phyloP scores from a whole-genome alignment of 2,113 vertebrate genomes.

The Rallus limicola region DNA sequence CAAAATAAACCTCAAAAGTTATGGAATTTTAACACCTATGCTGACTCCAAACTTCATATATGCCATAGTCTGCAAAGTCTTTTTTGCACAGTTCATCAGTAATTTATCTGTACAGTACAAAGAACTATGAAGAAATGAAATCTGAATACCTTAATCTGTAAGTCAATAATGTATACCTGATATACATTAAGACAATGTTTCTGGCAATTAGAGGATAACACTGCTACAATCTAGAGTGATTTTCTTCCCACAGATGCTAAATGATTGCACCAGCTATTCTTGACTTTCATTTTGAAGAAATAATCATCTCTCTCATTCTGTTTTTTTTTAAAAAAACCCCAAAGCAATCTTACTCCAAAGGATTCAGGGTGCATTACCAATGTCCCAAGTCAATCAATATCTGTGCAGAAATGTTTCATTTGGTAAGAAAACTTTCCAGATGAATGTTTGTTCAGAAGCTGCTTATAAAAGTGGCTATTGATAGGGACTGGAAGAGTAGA shows the following conservation, averaged over 20 bases:
- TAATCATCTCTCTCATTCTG: not conserved
- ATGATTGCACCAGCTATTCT: not conserved
- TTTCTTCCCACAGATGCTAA: not conserved
- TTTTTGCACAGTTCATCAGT: conserved; percentile 13
- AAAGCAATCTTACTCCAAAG: not conserved
- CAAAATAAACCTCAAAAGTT: not conserved
- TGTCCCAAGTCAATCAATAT: not conserved
- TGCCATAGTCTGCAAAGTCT: not conserved
- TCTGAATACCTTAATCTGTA: not conserved
- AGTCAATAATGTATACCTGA: not conserved
- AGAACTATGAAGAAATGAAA: not conserved
- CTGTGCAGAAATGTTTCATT: not conserved
- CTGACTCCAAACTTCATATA: not conserved
- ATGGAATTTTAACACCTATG: not conserved
- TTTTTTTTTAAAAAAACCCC: not conserved
- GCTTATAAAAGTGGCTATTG: conserved; percentile 34
- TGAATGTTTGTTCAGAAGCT: conserved; percentile 22
- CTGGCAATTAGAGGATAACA: not conserved
- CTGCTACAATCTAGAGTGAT: not conserved
- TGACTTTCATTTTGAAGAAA: not conserved
- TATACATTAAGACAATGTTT: not conserved
- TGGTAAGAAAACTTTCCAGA: conserved; percentile 7
- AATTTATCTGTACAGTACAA: not conserved
- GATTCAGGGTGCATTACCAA: not conserved
- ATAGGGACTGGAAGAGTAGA: not conserved